phyloP scores from a whole-genome alignment of 2,797 vertebrate genomes.

The Meda fulgida region DNA sequence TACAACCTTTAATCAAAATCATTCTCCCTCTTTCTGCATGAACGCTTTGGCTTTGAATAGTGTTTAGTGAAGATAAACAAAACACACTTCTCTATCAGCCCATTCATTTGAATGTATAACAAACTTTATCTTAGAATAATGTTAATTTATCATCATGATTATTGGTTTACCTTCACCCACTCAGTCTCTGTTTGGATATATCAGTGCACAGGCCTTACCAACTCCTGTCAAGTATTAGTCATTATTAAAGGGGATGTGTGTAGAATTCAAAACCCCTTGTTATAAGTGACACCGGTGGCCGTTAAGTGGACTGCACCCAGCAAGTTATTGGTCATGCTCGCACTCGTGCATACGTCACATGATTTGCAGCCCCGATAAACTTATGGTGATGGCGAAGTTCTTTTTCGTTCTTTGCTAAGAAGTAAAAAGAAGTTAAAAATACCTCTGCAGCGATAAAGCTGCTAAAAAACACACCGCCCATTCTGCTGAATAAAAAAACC shows the following conservation, averaged over 20 bases:
- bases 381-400: too few species aligned
- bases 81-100: constrained; percentile 7
- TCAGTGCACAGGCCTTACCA: neutral
- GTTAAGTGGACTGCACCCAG: neutral
- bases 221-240: neutral
- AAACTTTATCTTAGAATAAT: constrained; percentile 15
- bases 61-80: constrained; percentile 26
- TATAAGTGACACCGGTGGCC: neutral
- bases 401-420: too few species aligned
- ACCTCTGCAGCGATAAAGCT: too few species aligned
- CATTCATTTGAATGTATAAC: constrained; percentile 25
- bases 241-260: neutral
- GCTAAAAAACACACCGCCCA: too few species aligned
- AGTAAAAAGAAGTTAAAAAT: too few species aligned
- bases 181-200: constrained; percentile 27
- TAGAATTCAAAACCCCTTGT: neutral
- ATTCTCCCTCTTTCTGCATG: constrained; percentile 12
- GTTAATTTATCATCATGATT: constrained; percentile 46
- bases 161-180: constrained; percentile 32
- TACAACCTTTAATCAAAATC: constrained; percentile 22
- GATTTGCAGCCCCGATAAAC: too few species aligned
- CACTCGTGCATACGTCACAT: neutral
- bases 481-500: too few species aligned
- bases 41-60: constrained; percentile 14
- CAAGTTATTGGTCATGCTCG: neutral